Evolutionary conservation across 2,888 invertebrate species (phyloP).

Genomic region (Colostygia pectinataria): DNA sequence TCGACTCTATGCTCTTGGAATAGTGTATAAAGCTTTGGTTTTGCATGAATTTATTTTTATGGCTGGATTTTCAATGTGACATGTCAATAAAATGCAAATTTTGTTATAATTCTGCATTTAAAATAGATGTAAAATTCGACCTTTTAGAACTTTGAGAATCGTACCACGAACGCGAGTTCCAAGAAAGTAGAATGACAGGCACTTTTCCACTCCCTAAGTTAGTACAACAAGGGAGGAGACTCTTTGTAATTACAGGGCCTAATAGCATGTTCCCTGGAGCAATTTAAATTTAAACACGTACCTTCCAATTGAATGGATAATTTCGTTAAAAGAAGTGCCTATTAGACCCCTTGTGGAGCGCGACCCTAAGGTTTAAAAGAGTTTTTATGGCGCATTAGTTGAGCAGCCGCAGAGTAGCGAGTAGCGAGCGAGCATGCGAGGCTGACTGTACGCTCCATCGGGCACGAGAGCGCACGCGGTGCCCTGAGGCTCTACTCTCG

Average conservation of each 20-base stretch:
- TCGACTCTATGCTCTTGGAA: neutral
- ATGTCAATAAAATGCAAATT: neutral
- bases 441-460: neutral
- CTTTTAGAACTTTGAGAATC: neutral
- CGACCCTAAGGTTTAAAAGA: slow-evolving; percentile 17
- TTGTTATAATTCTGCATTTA: neutral
- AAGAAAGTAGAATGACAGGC: slow-evolving; percentile 10
- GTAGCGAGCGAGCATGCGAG: slow-evolving; percentile 2
- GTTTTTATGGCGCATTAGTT: slow-evolving; percentile 15
- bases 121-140: neutral
- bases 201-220: slow-evolving; percentile 11
- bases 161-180: neutral
- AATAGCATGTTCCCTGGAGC: slow-evolving; percentile 15
- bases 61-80: neutral
- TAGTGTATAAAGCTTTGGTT: neutral
- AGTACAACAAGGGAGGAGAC: slow-evolving; percentile 4
- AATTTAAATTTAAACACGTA: slow-evolving; percentile 20
- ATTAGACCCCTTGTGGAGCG: slow-evolving; percentile 15
- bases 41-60: neutral
- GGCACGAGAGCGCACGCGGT: no score
- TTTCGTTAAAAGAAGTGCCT: slow-evolving; percentile 14
- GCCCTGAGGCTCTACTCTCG: no score
- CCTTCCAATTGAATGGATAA: slow-evolving; percentile 18
- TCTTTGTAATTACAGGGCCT: slow-evolving; percentile 12
- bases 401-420: slow-evolving; percentile 3